These are phyloP conservation scores for Agrilus biguttatus DNA, from an alignment of 2,888 invertebrate genomes.

Conservation along the genomic window DNA sequence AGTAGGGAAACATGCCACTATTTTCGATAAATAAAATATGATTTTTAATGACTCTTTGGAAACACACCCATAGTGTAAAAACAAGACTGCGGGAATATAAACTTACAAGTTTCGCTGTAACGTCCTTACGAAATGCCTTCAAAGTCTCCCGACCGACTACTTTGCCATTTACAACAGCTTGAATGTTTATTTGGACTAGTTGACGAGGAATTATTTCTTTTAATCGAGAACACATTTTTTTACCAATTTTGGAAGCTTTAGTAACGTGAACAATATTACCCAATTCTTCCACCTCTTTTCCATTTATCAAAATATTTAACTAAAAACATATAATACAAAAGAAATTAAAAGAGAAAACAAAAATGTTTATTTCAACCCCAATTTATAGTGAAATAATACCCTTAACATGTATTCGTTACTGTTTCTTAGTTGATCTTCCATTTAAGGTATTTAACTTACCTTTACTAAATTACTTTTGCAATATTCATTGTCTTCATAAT, in stretches of 20 bases:
- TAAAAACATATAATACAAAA: constrained; percentile 24
- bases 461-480: constrained; percentile 63
- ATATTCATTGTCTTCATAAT: constrained; percentile 82
- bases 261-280: constrained; percentile 64
- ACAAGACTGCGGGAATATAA: constrained; percentile 2
- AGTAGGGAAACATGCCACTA: too few relatives aligned
- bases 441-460: constrained; percentile 35
- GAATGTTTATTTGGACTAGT: constrained; percentile 75
- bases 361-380: too few relatives aligned
- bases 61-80: neutral
- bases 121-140: constrained; percentile 81
- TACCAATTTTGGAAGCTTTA: constrained; percentile 49
- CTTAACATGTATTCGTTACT: too few relatives aligned
- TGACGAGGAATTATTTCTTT: constrained; percentile 80
- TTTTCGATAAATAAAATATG: constrained; percentile 1
- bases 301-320: constrained; percentile 70
- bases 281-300: constrained; percentile 67
- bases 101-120: constrained; percentile 81
- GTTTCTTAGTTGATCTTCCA: too few relatives aligned
- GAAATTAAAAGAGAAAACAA: neutral
- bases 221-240: constrained; percentile 56
- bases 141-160: constrained; percentile 74
- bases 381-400: too few relatives aligned
- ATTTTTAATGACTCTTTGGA: too few relatives aligned
- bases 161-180: constrained; percentile 67